phyloP scores from a whole-genome alignment of 2,113 vertebrate species.

The Oncorhynchus tshawytscha region DNA sequence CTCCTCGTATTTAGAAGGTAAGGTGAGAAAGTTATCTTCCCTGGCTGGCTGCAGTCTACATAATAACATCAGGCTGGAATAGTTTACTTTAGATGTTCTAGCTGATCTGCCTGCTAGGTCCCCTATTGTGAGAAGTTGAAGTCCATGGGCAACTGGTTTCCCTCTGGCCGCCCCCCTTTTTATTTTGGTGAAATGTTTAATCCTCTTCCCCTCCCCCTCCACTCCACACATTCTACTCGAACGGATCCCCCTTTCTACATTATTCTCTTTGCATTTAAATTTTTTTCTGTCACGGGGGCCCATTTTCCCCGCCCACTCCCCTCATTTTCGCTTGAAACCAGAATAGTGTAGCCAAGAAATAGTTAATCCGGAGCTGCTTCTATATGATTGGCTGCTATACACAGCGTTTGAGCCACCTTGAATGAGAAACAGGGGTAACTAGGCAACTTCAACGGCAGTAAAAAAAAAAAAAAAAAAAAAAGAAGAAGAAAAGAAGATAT shows the following conservation, averaged over 20 bases:
- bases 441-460: conserved; percentile 65
- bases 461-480: neutral
- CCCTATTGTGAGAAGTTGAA: conserved; percentile 52
- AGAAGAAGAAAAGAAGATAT: conserved; percentile 8
- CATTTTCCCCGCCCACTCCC: conserved; percentile 65
- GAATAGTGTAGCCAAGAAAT: conserved; percentile 70
- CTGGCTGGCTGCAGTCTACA: conserved; percentile 29
- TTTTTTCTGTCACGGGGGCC: conserved; percentile 58
- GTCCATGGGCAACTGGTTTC: conserved; percentile 46
- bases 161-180: conserved; percentile 44
- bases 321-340: conserved; percentile 62
- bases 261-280: conserved; percentile 72
- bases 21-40: neutral
- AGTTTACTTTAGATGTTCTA: conserved; percentile 51
- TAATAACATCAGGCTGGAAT: conserved; percentile 33
- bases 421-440: conserved; percentile 70
- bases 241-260: conserved; percentile 47
- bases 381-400: conserved; percentile 64
- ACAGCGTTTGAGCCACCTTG: conserved; percentile 66
- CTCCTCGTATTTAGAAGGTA: neutral
- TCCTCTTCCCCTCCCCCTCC: conserved; percentile 36
- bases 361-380: conserved; percentile 67
- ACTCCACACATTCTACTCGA: conserved; percentile 3
- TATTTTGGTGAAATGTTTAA: conserved; percentile 68
- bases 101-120: neutral